phyloP scores from a whole-genome alignment of 2,797 vertebrate genomes.

The Balearica regulorum region DNA sequence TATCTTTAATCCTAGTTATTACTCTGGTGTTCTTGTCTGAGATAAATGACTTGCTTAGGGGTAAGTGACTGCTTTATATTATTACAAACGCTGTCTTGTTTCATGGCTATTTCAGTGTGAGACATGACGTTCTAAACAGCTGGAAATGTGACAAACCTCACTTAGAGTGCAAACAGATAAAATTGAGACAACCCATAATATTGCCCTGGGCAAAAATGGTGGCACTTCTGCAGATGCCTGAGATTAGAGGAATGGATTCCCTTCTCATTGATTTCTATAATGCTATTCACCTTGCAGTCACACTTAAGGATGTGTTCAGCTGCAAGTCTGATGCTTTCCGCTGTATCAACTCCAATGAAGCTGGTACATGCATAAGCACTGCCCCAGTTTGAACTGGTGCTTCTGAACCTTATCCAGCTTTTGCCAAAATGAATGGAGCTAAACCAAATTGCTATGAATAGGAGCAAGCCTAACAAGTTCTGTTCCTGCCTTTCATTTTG shows the following conservation, averaged over 20 bases:
- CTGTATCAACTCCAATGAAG: not conserved
- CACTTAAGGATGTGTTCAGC: not conserved
- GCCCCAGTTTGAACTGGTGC: not conserved
- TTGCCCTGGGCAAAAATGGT: not conserved
- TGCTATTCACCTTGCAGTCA: not conserved
- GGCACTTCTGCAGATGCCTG: not conserved
- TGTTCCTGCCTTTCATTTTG: not conserved
- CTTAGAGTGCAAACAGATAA: not conserved
- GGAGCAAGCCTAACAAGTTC: not conserved
- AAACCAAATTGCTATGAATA: not conserved
- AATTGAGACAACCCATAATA: not conserved
- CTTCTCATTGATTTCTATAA: not conserved
- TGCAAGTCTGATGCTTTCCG: not conserved
- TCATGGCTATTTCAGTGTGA: slow-evolving; percentile 5
- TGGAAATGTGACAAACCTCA: slow-evolving; percentile 23
- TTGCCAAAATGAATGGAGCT: not conserved
- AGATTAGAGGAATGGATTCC: not conserved
- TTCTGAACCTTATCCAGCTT: not conserved
- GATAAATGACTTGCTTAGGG: slow-evolving; percentile 49
- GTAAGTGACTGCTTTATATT: slow-evolving; percentile 56
- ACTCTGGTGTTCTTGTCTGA: not conserved
- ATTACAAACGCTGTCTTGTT: slow-evolving; percentile 37
- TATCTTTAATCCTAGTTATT: slow-evolving; percentile 61
- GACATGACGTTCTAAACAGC: slow-evolving; percentile 7
- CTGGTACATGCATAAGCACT: not conserved